Base-by-base conservation (phyloP, 2,888 invertebrate genomes). In the Capitulum mitella region DNA sequence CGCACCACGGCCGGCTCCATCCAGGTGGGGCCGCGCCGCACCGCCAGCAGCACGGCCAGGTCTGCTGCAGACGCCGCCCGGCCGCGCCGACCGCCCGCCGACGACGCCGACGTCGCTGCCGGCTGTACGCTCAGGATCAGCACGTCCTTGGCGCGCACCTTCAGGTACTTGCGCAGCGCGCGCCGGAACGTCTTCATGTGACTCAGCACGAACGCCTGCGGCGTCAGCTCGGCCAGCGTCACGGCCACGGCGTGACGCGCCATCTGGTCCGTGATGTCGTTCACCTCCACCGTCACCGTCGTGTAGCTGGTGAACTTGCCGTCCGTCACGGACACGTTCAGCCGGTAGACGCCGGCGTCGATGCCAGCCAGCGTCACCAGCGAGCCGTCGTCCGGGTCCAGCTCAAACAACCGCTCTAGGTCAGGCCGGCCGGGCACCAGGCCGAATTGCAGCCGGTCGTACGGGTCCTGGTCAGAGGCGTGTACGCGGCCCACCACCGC, bases 381-480 rank as follows among this genome's bases (percentile, higher is more conserved):
- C 34, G 92, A 92, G 3, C 97, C 97, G 84, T 93, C 92, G 0
- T 89, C 87, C 54, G 90, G 88, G 83, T 94, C 92, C 79, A 98
- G 91, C 83, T 91, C 90, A 85, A 96, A 96, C 40, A 95, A 54
- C 22, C 79, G 12, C 90, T 90, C 79, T 87, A 86, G 0, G 89
- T 89, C 2, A 91, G 89, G 5, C 80, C 80, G 64, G 81, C n/a
- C 82, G 80, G 37, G 80, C 16, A 86, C 89, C 64, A 97, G 86
- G 37, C 89, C 88, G 85, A 90, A 98, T 0, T 89, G 87, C n/a
- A 98, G 88, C 26, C 91, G 91, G 85, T 98, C 98, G 85, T 96
- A 95, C 79, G 92, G 92, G 87, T 98, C 98, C 85, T 93, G 92
- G 87, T 98, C 98, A 19, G 92, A 90, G 0, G 97, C 97, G 85